Evolutionary conservation across 2,888 invertebrate species (phyloP), one percentile per base, ranked within the genome.

Genomic region (Beris chalybata): DNA sequence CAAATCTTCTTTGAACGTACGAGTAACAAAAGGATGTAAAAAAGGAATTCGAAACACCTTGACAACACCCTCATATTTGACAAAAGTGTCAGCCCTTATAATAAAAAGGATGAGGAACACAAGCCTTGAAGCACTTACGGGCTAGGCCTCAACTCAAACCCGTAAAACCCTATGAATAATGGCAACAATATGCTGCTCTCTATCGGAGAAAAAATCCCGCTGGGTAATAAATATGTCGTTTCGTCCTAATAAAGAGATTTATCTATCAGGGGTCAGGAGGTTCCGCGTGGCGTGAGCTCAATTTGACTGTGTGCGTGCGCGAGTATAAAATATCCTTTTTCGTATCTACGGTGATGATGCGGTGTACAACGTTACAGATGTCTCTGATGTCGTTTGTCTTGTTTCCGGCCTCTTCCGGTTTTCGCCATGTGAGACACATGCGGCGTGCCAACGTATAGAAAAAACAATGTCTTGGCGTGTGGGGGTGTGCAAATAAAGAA

Each of bases 221-320:
- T 76, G 76, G 32, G 74, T 73, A 72, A 74, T 73, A 75, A 75
- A 75, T 74, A 73, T 73, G 74, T 71, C 72, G 71, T 70, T 73
- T 70, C 69, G 64, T 45, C 66, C 66, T 69, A 69, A 70, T 68
- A 69, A 70, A 70, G 64, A 69, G 71, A 71, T 68, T 71, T 68
- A 69, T 68, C 64, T 69, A 50, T 63, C 65, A 58, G 55, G 65
- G 61, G 67, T 58, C 69, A 68, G 67, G 66, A 65, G 67, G 58
- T 69, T 69, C 54, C 54, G 55, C 56, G 47, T 67, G 38, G 38
- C 38, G 64, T 66, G 64, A 67, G 64, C 22, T 22, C 22, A 22
- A 22, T 22, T 22, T 22, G 22, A 22, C 22, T 22, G 22, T 22
- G 53, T 43, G 61, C 59, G 45, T 53, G 65, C 56, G 67, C 63